Evolutionary conservation across 1,140 invertebrate species (phyloP), one percentile per base, ranked within the genome.

Genomic region (Acromyrmex heyeri): DNA sequence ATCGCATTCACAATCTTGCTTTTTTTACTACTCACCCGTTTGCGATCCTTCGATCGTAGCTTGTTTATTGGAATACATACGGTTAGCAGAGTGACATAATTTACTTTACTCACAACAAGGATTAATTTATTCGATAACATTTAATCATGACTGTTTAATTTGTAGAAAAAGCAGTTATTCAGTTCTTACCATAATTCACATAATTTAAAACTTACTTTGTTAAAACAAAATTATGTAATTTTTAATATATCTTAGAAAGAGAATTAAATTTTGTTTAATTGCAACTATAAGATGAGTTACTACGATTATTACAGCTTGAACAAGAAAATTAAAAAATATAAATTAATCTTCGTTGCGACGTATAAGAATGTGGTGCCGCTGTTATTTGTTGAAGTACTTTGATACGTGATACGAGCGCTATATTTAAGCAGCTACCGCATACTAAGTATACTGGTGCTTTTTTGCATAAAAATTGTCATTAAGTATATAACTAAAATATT

Each of bases 21-120:
- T 85, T 59, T 88, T 77, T 85, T 24, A 57, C 81, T 93, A 95
- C 95, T 95, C 94, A 95, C 95, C 95, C 92, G 93, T 85, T 86
- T 94, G 91, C 94, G 93, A 95, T 95, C 95, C 95, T 95, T 95
- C 57, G 95, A 95, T 93, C 95, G 95, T 94, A 96, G 95, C 95
- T 96, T 95, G 95, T 95, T 94, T 89, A 92, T 92, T 94, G 88
- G 90, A 95, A 95, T 94, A 94, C 90, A 94, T 91, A 93, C 78
- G 76, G 93, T 95, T 95, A 95, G 91, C 92, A 91, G 85, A 88
- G 30, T 91, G 67, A 83, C 24, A 79, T 76, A 87, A 85, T 38
- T 90, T 70, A 65, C 61, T 82, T 81, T 48, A 73, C 16, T 81
- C 38, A 27, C 44, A 53, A 90, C 86, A 72, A 86, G 88, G 38